phyloP scores from a whole-genome alignment of 2,797 vertebrate genomes.

The Spheniscus humboldti region DNA sequence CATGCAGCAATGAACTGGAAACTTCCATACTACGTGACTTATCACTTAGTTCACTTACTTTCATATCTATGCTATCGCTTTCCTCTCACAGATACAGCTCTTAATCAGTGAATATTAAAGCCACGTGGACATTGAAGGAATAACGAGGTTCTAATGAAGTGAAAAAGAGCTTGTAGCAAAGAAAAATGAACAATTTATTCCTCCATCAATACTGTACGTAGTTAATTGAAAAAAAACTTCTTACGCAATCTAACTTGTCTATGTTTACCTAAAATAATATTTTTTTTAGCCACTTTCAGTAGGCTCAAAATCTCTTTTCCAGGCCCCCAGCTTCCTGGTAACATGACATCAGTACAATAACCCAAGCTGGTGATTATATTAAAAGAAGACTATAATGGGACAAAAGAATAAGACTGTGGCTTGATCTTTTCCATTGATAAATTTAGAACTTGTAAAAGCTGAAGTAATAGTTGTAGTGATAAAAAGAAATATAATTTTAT shows the following conservation, averaged over 20 bases:
- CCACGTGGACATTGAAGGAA: not conserved
- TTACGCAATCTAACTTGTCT: not conserved
- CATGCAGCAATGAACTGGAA: not conserved
- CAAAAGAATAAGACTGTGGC: conserved; percentile 27
- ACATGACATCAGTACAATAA: conserved; percentile 49
- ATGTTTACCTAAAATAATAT: conserved; percentile 27
- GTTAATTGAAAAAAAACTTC: conserved; percentile 13
- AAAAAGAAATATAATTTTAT: conserved; percentile 53
- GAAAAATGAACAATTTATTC: not conserved
- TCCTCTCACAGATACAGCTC: not conserved
- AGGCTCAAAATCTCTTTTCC: conserved; percentile 22
- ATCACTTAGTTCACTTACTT: not conserved
- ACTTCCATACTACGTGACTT: not conserved
- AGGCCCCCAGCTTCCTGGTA: conserved; percentile 53
- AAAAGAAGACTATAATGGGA: conserved; percentile 43
- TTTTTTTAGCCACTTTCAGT: conserved; percentile 8
- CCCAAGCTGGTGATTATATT: conserved; percentile 54
- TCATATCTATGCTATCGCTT: not conserved
- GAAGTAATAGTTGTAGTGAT: conserved; percentile 52
- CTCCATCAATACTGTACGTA: not conserved
- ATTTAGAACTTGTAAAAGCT: conserved; percentile 65
- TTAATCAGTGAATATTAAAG: not conserved
- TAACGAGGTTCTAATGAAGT: not conserved
- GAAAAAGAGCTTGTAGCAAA: not conserved
- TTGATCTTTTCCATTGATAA: conserved; percentile 66